Evolutionary conservation across 2,797 vertebrate species (phyloP), one percentile per base, ranked within the genome.

Genomic region (Hippopotamyrus pictus): DNA sequence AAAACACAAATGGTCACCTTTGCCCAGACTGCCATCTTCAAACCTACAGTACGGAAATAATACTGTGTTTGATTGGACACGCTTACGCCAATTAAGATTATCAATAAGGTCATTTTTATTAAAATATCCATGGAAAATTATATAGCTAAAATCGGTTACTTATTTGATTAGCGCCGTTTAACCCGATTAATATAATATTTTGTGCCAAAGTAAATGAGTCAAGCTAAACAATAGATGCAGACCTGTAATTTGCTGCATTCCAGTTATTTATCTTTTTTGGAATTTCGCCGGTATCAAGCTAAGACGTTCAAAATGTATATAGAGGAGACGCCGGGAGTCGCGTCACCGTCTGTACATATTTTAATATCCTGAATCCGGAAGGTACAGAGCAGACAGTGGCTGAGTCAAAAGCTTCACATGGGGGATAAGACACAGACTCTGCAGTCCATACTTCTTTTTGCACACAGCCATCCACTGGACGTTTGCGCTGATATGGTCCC

Each of bases 321-420:
- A 86, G 25, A 48, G 79, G 57, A 85, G 59, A 89, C 51, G 8
- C 54, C 51, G 69, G 54, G 22, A 11, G 51, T 6, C 82, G 62
- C 79, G 25, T 89, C 79, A 85, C 54, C 46, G 44, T 57, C 44
- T 89, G n/a, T 59, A 85, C 54, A 62, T 89, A 89, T 57, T 46
- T 84, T 59, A 54, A 88, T 82, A 88, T 76, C 9, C 9, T 62
- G 44, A 84, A 89, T 54, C 17, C 44, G 25, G 79, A 86, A 86
- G 57, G 88, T 44, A 37, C 9, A 54, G 37, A 37, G 65, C 54
- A 48, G 53, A 85, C 33, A 50, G 41, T 44, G 73, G 14, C 37
- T 8, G 29, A 59, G 46, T 48, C 2, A 29, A 53, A 59, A 37
- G 69, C 50, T n/a, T 89, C 29, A 65, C 41, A 14, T 22, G 82